Evolutionary conservation across 1,140 invertebrate species (phyloP).

Genomic region (Antheraea mylitta): DNA sequence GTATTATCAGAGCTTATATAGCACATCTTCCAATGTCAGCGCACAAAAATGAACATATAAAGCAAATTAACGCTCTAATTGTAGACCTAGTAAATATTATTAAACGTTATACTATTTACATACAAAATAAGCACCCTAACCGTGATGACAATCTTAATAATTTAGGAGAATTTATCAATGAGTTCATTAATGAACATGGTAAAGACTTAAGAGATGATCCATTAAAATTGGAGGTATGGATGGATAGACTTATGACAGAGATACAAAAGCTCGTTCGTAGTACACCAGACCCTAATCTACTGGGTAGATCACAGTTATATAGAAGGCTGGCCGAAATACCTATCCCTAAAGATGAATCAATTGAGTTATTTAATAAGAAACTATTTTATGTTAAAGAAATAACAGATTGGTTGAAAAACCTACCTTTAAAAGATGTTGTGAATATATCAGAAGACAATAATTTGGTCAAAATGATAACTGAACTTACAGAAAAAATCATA

Average conservation of each 20-base stretch:
- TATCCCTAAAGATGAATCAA: constrained; percentile 27
- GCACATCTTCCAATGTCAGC: constrained; percentile 21
- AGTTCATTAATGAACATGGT: constrained; percentile 30
- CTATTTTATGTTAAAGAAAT: constrained; percentile 41
- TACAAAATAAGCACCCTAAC: neutral
- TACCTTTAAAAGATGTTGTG: constrained; percentile 32
- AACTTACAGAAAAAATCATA: constrained; percentile 36
- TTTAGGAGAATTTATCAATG: constrained; percentile 35
- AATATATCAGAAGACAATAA: constrained; percentile 18
- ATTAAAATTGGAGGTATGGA: constrained; percentile 36
- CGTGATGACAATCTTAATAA: neutral
- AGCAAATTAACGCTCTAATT: constrained; percentile 15
- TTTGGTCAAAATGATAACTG: constrained; percentile 33
- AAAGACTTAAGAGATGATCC: constrained; percentile 35
- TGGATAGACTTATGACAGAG: constrained; percentile 34
- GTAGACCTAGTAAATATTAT: constrained; percentile 32
- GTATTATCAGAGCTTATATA: constrained; percentile 20
- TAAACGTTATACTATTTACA: neutral
- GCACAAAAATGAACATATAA: constrained; percentile 21
- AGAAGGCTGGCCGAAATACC: constrained; percentile 21
- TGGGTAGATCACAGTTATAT: constrained; percentile 24
- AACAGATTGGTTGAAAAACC: constrained; percentile 41
- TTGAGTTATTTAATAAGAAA: constrained; percentile 29
- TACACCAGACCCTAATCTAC: constrained; percentile 11
- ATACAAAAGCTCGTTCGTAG: constrained; percentile 28